phyloP scores from a whole-genome alignment of 2,113 vertebrate species.

The Chaetura pelagica region DNA sequence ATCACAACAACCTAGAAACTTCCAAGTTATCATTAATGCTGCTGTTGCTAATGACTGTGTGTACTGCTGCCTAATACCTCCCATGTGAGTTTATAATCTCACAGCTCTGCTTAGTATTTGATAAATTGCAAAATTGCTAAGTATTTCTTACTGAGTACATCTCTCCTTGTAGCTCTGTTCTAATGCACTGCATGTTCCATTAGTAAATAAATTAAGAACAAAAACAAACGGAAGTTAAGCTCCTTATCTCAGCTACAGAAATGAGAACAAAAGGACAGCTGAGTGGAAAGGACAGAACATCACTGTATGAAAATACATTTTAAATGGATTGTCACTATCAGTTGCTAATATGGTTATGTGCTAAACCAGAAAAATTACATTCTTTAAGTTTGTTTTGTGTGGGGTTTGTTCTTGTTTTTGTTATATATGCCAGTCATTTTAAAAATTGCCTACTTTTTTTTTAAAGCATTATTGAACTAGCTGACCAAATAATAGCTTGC shows the following conservation, averaged over 20 bases:
- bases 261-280: neutral
- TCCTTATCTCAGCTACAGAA: neutral
- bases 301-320: neutral
- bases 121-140: neutral
- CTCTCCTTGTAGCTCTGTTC: neutral
- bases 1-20: neutral
- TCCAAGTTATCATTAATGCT: neutral
- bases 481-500: neutral
- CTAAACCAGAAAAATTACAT: neutral
- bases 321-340: neutral
- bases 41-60: accelerated
- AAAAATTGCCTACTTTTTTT: neutral
- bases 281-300: neutral
- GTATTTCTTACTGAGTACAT: neutral
- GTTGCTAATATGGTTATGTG: neutral
- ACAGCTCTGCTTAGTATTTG: neutral
- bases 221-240: neutral
- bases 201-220: neutral
- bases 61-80: neutral
- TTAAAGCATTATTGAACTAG: neutral
- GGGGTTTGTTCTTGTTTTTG: neutral
- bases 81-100: neutral
- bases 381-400: neutral
- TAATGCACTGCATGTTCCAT: neutral
- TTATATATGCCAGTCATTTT: neutral